phyloP scores from a whole-genome alignment of 2,113 vertebrate genomes.

The Gasterosteus nipponicus region DNA sequence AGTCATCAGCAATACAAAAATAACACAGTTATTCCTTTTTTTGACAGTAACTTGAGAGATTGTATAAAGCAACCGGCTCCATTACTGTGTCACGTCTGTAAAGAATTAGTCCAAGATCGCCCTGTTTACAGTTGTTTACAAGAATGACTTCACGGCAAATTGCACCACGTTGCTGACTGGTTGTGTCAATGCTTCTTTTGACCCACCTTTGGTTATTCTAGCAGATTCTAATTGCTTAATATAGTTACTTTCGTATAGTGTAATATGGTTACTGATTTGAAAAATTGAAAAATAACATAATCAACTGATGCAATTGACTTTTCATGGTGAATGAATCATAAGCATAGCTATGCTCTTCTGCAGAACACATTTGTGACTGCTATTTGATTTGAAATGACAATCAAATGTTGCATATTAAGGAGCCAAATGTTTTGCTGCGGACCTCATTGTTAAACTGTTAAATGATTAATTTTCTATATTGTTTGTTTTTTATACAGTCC shows the following conservation, averaged over 20 bases:
- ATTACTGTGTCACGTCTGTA: constrained; percentile 19
- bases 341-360: neutral
- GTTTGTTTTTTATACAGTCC: neutral
- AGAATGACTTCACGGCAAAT: neutral
- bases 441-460: neutral
- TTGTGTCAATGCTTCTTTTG: neutral
- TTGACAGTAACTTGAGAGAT: neutral
- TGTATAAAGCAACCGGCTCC: constrained; percentile 12
- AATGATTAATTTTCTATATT: neutral
- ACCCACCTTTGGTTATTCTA: neutral
- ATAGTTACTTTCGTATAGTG: neutral
- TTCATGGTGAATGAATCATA: neutral
- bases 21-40: constrained; percentile 9
- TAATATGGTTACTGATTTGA: too few relatives aligned
- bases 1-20: constrained; percentile 4
- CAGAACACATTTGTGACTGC: neutral
- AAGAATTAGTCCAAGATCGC: constrained; percentile 9
- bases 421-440: neutral
- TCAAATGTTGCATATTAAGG: neutral
- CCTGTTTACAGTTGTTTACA: constrained; percentile 23
- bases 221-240: too few relatives aligned
- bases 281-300: neutral
- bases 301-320: neutral
- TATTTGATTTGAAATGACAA: constrained; percentile 1
- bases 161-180: neutral